Conservation (phyloP, 35 echinoderm and acorn worm species). For the Apostichopus parvimensis region DNA sequence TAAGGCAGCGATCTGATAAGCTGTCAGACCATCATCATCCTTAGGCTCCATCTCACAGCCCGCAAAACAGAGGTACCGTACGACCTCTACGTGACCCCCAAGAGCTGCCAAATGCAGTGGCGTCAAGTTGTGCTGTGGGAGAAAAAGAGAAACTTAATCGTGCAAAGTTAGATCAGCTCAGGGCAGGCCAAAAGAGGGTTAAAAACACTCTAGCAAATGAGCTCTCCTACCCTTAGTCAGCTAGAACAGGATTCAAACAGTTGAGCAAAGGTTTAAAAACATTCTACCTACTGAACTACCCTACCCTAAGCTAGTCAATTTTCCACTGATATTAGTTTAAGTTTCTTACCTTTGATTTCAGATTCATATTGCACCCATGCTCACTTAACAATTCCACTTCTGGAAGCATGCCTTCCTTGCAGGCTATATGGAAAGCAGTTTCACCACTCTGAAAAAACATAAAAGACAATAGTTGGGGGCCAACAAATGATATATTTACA, state of each 20-base stretch:
- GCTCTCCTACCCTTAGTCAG: no score
- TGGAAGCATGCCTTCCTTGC: constrained; percentile 79
- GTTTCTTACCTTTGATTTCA: constrained; percentile 70
- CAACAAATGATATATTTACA: neutral
- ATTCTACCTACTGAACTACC: no score
- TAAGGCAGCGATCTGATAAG: constrained; percentile 78
- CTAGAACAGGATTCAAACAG: no score
- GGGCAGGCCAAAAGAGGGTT: no score
- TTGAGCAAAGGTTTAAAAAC: no score
- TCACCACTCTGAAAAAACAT: constrained; percentile 74
- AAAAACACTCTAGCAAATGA: no score
- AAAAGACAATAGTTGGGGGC: neutral
- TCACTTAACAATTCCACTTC: constrained; percentile 70
- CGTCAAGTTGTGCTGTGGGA: constrained; percentile 74
- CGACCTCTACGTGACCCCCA: constrained; percentile 90
- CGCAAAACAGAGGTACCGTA: constrained; percentile 89
- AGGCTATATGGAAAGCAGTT: constrained; percentile 83
- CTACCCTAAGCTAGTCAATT: no score
- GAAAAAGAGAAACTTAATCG: neutral
- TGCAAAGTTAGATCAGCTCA: neutral
- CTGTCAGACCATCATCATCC: constrained; percentile 91
- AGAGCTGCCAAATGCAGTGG: constrained; percentile 77
- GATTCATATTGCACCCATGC: constrained; percentile 78
- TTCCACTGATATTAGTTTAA: neutral
- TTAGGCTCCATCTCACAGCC: constrained; percentile 75